Percentiles rank a stretch among this genome's conserved stretches.
Evolutionary conservation across 2,113 vertebrate genomes (phyloP).

Genomic region (Ranitomeya imitator): DNA sequence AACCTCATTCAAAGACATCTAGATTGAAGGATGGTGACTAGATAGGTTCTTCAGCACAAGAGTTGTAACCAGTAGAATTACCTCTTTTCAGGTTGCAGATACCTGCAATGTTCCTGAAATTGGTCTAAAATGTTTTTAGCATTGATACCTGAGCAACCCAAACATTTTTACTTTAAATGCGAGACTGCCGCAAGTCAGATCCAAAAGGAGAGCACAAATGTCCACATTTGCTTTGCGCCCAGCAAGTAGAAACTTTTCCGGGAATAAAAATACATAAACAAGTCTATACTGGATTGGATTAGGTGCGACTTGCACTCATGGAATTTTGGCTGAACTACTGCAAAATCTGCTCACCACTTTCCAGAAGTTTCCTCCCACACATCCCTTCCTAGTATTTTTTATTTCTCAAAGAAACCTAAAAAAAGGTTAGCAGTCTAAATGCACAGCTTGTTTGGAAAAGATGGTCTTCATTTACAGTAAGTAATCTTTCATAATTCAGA

Average conservation of each 20-base stretch:
- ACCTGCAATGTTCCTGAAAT: background rate
- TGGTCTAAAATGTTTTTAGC: background rate
- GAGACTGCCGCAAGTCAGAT: background rate
- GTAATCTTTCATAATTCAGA: background rate
- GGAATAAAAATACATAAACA: constrained; percentile 16
- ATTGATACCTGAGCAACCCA: background rate
- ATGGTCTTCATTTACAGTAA: background rate
- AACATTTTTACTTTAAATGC: background rate
- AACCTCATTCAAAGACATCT: no score
- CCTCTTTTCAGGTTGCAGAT: background rate
- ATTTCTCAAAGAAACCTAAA: constrained; percentile 33
- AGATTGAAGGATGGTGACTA: no score
- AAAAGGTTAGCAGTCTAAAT: constrained; percentile 7
- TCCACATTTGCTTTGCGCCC: no score
- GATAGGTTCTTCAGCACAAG: no score
- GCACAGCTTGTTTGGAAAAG: constrained; percentile 12
- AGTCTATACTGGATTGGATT: background rate
- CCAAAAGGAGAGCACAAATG: background rate
- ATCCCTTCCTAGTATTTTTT: background rate
- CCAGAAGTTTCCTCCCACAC: constrained; percentile 22
- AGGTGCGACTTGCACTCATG: background rate
- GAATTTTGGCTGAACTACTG: constrained; percentile 22
- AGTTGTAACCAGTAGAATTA: no score
- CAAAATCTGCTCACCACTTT: constrained; percentile 22
- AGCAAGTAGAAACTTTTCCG: background rate